These are phyloP conservation scores for Oryzias woworae DNA, from an alignment of 2,113 vertebrate genomes.

Conservation along the genomic window DNA sequence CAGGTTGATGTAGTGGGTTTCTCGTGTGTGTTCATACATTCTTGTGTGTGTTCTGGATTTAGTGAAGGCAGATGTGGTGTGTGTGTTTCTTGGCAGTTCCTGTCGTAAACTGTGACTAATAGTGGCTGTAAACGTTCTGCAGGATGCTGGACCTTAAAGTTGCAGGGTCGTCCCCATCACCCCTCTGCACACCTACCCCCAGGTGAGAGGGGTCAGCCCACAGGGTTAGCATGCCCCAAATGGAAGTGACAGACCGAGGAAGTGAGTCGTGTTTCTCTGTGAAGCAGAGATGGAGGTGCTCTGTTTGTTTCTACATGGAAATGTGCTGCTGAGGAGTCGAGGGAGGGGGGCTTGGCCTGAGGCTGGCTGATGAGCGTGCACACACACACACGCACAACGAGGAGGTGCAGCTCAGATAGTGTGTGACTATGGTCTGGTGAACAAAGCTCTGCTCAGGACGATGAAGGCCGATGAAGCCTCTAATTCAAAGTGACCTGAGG, in stretches of 20 bases:
- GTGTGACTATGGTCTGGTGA: constrained; percentile 37
- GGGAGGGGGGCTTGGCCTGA: constrained; percentile 11
- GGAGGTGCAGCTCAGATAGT: not conserved
- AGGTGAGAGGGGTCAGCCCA: constrained; percentile 41
- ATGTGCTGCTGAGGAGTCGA: constrained; percentile 24
- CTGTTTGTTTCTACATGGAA: constrained; percentile 39
- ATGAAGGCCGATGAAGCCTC: constrained; percentile 14
- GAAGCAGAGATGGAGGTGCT: constrained; percentile 16
- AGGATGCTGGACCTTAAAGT: constrained; percentile 22
- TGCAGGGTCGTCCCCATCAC: constrained; percentile 28
- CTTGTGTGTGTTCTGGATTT: not conserved
- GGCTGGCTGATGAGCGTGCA: constrained; percentile 27
- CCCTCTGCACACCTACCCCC: constrained; percentile 15
- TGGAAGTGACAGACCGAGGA: constrained; percentile 47
- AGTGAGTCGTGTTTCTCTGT: constrained; percentile 11
- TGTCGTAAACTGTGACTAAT: constrained; percentile 53
- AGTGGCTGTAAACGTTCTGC: not conserved
- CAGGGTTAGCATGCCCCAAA: constrained; percentile 47
- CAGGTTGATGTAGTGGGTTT: too few species aligned
- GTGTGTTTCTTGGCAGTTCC: constrained; percentile 7
- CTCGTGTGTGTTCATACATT: not conserved
- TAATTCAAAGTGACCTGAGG: constrained; percentile 36
- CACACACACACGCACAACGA: constrained; percentile 14
- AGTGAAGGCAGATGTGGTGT: too few species aligned
- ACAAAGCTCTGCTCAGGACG: constrained; percentile 4